A percentile compares a stretch with the other conserved stretches of the same genome.
Conservation (phyloP, 92 coral and sea anemone genomes). For the Actinostola sp. region DNA sequence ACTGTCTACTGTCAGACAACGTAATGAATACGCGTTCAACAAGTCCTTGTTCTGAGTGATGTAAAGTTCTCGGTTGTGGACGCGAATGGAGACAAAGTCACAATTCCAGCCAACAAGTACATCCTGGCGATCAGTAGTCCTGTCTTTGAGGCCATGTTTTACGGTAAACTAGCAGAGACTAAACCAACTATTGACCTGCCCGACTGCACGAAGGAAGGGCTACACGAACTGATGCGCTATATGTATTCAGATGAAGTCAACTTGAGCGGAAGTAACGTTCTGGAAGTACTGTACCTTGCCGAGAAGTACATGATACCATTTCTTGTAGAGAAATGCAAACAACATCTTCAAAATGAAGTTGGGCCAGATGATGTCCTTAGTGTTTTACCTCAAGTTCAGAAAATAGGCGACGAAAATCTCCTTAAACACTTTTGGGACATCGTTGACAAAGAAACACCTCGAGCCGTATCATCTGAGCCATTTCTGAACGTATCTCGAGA, state of each 20-base stretch:
- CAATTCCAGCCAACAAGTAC: too few relatives aligned
- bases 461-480: slow-evolving; percentile 51
- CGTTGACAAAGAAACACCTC: slow-evolving; percentile 47
- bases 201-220: slow-evolving; percentile 71
- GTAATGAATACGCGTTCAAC: too few relatives aligned
- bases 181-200: slow-evolving; percentile 4
- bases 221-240: too few relatives aligned
- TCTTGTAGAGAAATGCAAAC: not conserved
- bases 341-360: too few relatives aligned
- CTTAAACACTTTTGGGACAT: slow-evolving; percentile 65
- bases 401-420: too few relatives aligned
- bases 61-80: too few relatives aligned
- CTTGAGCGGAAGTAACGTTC: slow-evolving; percentile 51
- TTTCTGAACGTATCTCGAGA: slow-evolving; percentile 34
- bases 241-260: too few relatives aligned
- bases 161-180: not conserved
- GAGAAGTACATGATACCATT: slow-evolving; percentile 15
- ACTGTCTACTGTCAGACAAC: too few relatives aligned
- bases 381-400: too few relatives aligned
- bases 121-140: not conserved
- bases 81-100: too few relatives aligned
- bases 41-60: too few relatives aligned
- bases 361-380: too few relatives aligned
- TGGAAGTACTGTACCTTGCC: slow-evolving; percentile 50
- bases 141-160: not conserved